Evolutionary conservation across 2,888 invertebrate genomes (phyloP).

Genomic region (Elysia crispata): DNA sequence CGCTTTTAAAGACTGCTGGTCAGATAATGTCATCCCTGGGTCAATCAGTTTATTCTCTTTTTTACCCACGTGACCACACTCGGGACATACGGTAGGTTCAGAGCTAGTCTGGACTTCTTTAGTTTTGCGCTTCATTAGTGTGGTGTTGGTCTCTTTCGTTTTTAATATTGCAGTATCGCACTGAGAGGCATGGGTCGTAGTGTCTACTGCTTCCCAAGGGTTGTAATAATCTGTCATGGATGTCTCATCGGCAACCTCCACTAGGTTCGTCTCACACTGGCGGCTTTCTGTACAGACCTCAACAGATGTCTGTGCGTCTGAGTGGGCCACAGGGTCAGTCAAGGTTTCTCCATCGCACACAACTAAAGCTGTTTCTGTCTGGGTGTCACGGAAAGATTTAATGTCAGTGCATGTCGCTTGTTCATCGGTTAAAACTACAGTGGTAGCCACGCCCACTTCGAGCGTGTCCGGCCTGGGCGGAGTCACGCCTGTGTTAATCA

Average conservation of each 20-base stretch:
- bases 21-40: neutral
- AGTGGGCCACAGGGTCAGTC: constrained; percentile 60
- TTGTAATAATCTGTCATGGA: constrained; percentile 55
- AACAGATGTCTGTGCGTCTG: constrained; percentile 67
- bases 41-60: neutral
- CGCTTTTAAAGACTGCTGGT: constrained; percentile 23
- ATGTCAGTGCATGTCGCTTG: constrained; percentile 68
- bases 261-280: constrained; percentile 62
- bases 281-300: constrained; percentile 58
- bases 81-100: constrained; percentile 44
- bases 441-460: constrained; percentile 65
- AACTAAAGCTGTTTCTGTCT: constrained; percentile 61
- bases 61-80: constrained; percentile 27
- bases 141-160: constrained; percentile 40
- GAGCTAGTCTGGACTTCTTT: constrained; percentile 46
- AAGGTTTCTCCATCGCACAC: constrained; percentile 69
- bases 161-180: constrained; percentile 18
- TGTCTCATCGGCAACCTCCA: constrained; percentile 52
- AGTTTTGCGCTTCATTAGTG: constrained; percentile 13
- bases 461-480: constrained; percentile 65
- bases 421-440: constrained; percentile 62
- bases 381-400: constrained; percentile 58
- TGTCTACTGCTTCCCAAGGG: neutral
- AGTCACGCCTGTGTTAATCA: constrained; percentile 67
- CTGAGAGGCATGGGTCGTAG: constrained; percentile 25